Conservation (phyloP, 2,797 vertebrate species). For the Ataeniobius toweri region DNA sequence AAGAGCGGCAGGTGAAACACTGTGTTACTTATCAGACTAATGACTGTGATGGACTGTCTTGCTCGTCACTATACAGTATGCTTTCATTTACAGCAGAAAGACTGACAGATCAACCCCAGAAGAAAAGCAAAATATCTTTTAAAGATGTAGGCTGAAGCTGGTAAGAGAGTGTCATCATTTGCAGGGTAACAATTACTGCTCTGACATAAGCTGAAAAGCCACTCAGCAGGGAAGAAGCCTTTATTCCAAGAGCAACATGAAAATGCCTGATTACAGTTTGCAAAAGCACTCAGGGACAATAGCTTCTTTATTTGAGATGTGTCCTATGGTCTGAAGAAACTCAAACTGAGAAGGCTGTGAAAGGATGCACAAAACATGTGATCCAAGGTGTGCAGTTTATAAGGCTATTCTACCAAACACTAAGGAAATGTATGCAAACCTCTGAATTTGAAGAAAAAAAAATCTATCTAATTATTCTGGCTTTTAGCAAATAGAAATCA, state of each 20-base stretch:
- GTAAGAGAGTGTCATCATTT: too few species aligned
- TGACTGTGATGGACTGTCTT: constrained; percentile 9
- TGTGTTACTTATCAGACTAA: constrained; percentile 44
- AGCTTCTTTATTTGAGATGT: neutral
- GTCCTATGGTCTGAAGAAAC: neutral
- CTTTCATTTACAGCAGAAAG: constrained; percentile 7
- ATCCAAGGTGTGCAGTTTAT: neutral
- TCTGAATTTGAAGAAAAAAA: neutral
- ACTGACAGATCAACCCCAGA: neutral
- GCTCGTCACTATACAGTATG: constrained; percentile 6
- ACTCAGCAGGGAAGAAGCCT: too few species aligned
- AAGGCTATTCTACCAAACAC: neutral
- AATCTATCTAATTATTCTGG: neutral
- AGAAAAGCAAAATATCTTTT: too few species aligned
- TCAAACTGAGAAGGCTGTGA: neutral
- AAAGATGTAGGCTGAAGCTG: too few species aligned
- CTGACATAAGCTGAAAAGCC: too few species aligned
- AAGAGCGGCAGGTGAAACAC: constrained; percentile 53
- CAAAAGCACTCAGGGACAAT: neutral
- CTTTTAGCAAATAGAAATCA: neutral
- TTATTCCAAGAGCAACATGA: neutral
- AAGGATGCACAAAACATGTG: neutral
- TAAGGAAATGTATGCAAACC: neutral
- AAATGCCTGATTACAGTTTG: neutral
- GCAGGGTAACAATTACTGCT: too few species aligned